Evolutionary conservation across 2,888 invertebrate species (phyloP).

Genomic region (Boloria euphrosyne): DNA sequence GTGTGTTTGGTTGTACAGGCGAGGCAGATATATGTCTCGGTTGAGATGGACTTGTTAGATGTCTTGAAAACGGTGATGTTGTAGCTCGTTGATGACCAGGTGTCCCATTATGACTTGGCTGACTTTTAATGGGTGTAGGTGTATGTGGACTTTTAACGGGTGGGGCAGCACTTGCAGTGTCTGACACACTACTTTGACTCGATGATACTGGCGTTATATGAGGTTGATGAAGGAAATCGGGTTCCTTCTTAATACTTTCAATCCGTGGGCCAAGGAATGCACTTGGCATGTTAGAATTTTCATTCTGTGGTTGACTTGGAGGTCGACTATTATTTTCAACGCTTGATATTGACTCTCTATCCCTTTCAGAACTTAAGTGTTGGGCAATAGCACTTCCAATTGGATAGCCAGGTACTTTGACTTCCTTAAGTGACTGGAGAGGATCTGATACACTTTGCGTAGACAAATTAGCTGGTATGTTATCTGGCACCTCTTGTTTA

Average conservation of each 20-base stretch:
- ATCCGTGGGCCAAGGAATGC: conserved; percentile 85
- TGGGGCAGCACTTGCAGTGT: conserved; percentile 74
- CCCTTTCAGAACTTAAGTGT: conserved; percentile 75
- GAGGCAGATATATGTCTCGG: conserved; percentile 77
- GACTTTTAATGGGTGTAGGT: conserved; percentile 79
- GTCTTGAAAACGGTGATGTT: conserved; percentile 77
- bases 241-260: conserved; percentile 89
- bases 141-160: conserved; percentile 82
- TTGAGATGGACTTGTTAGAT: conserved; percentile 76
- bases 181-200: conserved; percentile 70
- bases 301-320: conserved; percentile 75
- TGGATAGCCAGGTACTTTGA: conserved; percentile 89
- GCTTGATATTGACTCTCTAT: conserved; percentile 74
- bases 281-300: conserved; percentile 74
- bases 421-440: conserved; percentile 89
- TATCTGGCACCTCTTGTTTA: conserved; percentile 80
- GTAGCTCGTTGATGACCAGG: conserved; percentile 70
- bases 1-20: conserved; percentile 71
- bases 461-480: conserved; percentile 75
- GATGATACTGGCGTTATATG: conserved; percentile 79
- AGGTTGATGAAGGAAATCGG: conserved; percentile 82
- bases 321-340: conserved; percentile 75
- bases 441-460: conserved; percentile 85
- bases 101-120: conserved; percentile 68
- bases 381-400: conserved; percentile 79